These are phyloP conservation scores for Charadrius vociferus DNA, from an alignment of 2,113 vertebrate species.

Conservation along the genomic window DNA sequence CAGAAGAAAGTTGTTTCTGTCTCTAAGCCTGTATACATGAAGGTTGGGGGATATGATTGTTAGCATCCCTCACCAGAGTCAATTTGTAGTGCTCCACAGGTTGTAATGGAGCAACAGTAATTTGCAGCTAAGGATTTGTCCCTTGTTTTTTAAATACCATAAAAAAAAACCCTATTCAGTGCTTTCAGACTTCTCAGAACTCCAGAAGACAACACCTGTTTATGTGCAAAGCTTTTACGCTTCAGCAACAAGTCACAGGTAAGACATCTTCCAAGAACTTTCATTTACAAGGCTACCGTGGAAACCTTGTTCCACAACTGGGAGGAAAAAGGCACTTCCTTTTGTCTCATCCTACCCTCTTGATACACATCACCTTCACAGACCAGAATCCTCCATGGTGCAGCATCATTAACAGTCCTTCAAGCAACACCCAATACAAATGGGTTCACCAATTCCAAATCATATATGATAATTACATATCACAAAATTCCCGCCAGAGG, in stretches of 20 bases:
- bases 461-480: background rate
- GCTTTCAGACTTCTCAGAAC: background rate
- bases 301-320: background rate
- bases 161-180: background rate
- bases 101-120: background rate
- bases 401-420: background rate
- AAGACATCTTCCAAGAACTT: background rate
- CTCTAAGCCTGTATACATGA: background rate
- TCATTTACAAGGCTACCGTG: background rate
- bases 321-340: background rate
- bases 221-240: background rate
- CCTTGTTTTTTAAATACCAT: background rate
- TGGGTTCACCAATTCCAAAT: background rate
- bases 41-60: fast-evolving
- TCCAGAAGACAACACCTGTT: background rate
- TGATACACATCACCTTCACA: background rate
- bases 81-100: background rate
- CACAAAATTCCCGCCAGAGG: background rate
- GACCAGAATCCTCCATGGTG: background rate
- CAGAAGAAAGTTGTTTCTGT: background rate
- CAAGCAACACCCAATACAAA: background rate
- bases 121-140: background rate
- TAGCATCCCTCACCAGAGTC: background rate
- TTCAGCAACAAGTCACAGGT: background rate
- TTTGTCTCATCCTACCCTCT: background rate